Evolutionary conservation across 2,888 invertebrate genomes (phyloP), one percentile per base, ranked within the genome.

Genomic region (Odontothrips loti): DNA sequence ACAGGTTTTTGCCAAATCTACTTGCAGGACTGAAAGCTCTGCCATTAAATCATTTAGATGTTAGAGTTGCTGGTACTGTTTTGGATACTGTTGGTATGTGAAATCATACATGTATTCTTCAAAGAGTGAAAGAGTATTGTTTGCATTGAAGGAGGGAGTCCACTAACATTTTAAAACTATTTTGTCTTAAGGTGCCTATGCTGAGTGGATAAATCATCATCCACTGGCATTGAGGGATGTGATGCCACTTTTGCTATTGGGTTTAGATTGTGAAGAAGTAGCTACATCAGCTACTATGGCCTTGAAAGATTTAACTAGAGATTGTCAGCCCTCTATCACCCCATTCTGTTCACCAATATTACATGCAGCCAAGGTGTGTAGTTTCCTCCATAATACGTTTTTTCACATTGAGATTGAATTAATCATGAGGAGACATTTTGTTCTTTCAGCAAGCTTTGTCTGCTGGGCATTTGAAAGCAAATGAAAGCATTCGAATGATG

Each of bases 281-380:
- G 92, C 94, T 0, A 93, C 94, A 8, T 91, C 94, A 81, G 93
- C 96, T 0, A 96, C 96, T 6, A 91, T 96, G 87, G 96, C 97
- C 43, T 89, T 97, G 17, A 95, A 96, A 86, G 96, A 96, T 85
- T 91, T 98, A 68, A 93, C 95, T 51, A 89, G 93, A 58, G 96
- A 96, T 87, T 96, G 96, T 86, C 91, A 92, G 84, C 87, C 91
- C 80, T 92, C 93, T 86, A 90, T 97, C 84, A 90, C 91, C 80
- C 93, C 94, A 0, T 94, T 92, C 85, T 94, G 94, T 0, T 92
- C 92, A 43, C 93, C 93, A 82, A 91, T 97, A 82, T 90, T 96
- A 8, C 89, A 90, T 34, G 92, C 94, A 0, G 92, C 94, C 81
- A 91, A 91, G 87, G 90, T 91, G 83, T 85, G 51, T 80, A 43